Base-by-base conservation (phyloP, 2,113 vertebrate genomes). In the Gambusia affinis region DNA sequence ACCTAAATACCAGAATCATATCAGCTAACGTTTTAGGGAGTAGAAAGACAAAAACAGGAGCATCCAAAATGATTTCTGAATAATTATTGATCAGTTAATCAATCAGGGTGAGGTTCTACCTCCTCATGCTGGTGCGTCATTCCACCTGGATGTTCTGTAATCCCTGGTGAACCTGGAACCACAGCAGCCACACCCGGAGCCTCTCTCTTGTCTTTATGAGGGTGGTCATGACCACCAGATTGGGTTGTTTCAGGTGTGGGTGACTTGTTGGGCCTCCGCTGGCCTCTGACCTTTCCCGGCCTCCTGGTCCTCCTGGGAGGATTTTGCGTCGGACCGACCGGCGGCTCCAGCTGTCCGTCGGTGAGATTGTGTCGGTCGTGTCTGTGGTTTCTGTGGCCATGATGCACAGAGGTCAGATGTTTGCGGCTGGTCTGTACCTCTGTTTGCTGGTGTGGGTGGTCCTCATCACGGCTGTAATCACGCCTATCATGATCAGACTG, bases 271-370 rank as follows among this genome's bases (percentile, higher is more conserved):
- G 78, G 87, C 10, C 84, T 85, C 75, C 93, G 94, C 73, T 93
- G 95, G 65, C 88, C 92, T 60, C 91, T 93, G 29, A 66, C 87
- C 76, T 91, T 95, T 5, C 39, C n/a, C 4, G 73, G 80, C 83
- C 93, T 96, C 75, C 88, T 94, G 33, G 85, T 91, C 60, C 93
- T 96, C 12, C 83, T 91, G 0, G 90, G 77, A 51, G 85, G 94
- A 37, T 88, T 88, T 15, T 93, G 94, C 22, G 80, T 68, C 1
- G 79, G 65, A 24, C 67, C 42, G 14, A 75, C 37, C 6, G 78
- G 78, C 12, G 87, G 57, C 22, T 94, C 90, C 10, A 6, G 47
- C 42, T 14, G n/a, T 6, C 17, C 22, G 4, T 64, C 89, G 69
- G 86, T 5, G 28, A 82, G 77, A 33, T 73, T 42, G 24, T 69